These are phyloP conservation scores for Calliphora vomitoria DNA, from an alignment of 2,888 invertebrate species.

Conservation along the genomic window DNA sequence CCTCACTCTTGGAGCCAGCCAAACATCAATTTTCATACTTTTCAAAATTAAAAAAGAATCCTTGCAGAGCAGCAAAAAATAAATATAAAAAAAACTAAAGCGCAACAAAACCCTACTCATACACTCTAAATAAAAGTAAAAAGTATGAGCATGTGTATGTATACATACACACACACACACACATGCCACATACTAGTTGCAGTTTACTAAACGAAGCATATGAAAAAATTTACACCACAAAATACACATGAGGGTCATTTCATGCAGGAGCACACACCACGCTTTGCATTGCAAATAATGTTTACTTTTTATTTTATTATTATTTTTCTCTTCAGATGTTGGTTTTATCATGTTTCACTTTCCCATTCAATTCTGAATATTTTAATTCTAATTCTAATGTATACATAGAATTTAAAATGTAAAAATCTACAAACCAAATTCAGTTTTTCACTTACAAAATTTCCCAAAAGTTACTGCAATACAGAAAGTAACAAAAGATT, in stretches of 20 bases:
- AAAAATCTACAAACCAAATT: background rate
- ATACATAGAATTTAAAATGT: background rate
- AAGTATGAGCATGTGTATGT: too few relatives aligned
- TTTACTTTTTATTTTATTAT: background rate
- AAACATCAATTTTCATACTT: constrained; percentile 51
- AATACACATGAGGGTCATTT: constrained; percentile 44
- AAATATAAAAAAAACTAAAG: constrained; percentile 6
- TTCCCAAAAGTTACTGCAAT: background rate
- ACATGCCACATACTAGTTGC: constrained; percentile 26
- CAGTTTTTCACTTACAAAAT: background rate
- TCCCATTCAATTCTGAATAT: background rate
- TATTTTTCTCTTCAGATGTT: background rate
- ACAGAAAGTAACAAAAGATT: background rate
- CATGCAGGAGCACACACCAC: background rate
- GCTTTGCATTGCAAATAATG: background rate
- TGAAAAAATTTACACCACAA: constrained; percentile 33
- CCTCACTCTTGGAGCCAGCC: background rate
- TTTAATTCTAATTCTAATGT: background rate
- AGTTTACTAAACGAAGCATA: constrained; percentile 51
- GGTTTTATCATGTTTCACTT: background rate
- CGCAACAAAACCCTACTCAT: background rate
- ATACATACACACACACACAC: too few relatives aligned
- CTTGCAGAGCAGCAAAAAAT: background rate
- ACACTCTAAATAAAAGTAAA: background rate
- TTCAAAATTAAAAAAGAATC: constrained; percentile 34